Conservation (phyloP, 2,113 vertebrate genomes). For the Pelusios castaneus region DNA sequence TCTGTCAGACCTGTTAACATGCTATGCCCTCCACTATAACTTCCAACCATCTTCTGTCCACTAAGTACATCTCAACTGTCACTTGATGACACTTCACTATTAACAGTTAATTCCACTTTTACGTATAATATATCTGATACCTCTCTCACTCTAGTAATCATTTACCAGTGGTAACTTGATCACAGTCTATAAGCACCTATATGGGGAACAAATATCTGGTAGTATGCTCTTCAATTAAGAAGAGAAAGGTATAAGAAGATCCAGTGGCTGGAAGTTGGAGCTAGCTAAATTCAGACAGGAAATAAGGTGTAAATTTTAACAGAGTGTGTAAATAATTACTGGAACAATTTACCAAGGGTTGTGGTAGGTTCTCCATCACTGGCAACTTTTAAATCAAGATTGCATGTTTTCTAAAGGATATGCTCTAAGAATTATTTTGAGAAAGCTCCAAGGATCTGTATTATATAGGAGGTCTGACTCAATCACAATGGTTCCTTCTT, state of each 20-base stretch:
- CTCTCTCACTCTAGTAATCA: background rate
- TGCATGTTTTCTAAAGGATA: too few species aligned
- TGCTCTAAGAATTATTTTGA: too few species aligned
- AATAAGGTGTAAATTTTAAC: background rate
- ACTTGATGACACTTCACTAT: background rate
- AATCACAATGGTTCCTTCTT: too few species aligned
- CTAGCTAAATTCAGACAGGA: background rate
- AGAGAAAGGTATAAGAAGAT: background rate
- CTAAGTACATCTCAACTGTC: background rate
- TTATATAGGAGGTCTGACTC: too few species aligned
- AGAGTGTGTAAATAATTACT: background rate
- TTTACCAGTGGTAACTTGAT: background rate
- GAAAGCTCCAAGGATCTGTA: too few species aligned
- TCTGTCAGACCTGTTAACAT: background rate
- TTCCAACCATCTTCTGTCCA: background rate
- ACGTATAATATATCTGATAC: background rate
- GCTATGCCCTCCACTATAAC: background rate
- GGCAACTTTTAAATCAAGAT: background rate
- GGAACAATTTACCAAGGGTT: background rate
- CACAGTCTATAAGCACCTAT: background rate
- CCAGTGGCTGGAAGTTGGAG: background rate
- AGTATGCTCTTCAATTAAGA: background rate
- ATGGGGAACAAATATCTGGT: background rate
- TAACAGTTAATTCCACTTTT: background rate
- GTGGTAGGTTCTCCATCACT: background rate